A percentile compares a stretch with the other conserved stretches of the same genome.
Conservation (phyloP, 1,140 invertebrate species). For the Dysdera silvatica region DNA sequence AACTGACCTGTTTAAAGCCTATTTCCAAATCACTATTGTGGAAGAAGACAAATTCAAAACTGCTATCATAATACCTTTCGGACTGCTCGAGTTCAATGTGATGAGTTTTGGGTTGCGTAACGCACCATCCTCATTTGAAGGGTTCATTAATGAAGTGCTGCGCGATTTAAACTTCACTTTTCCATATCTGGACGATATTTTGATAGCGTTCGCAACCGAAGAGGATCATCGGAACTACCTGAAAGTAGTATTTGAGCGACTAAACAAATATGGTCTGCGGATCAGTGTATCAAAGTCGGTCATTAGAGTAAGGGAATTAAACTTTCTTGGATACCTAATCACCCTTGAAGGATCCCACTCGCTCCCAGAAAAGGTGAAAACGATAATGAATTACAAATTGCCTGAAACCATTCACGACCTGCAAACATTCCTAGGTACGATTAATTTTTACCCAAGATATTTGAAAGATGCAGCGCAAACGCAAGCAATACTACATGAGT, state of each 20-base stretch:
- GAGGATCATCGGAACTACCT: too few species aligned
- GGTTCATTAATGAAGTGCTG: slow-evolving; percentile 16
- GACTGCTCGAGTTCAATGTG: slow-evolving; percentile 14
- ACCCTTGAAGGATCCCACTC: too few species aligned
- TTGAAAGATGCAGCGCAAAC: slow-evolving; percentile 35
- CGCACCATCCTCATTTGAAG: slow-evolving; percentile 37
- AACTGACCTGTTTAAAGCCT: neutral
- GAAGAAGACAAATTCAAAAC: neutral
- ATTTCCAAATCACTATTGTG: slow-evolving; percentile 4
- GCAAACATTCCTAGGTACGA: slow-evolving; percentile 38
- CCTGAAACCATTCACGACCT: slow-evolving; percentile 39
- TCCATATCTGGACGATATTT: slow-evolving; percentile 2
- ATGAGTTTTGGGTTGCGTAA: slow-evolving; percentile 38
- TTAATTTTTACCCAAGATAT: slow-evolving; percentile 44
- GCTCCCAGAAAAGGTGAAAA: slow-evolving; percentile 8
- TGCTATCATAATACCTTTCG: slow-evolving; percentile 2
- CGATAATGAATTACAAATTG: slow-evolving; percentile 32
- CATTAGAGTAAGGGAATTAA: too few species aligned
- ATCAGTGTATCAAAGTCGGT: too few species aligned
- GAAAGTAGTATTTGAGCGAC: too few species aligned
- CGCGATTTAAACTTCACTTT: neutral
- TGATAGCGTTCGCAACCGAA: neutral
- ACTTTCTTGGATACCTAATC: too few species aligned
- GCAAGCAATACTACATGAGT: slow-evolving; percentile 20
- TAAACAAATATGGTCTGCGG: too few species aligned